Percentiles rank a stretch among this genome's conserved stretches.
Evolutionary conservation across 2,888 invertebrate species (phyloP).

Genomic region (Dynastes grantii): DNA sequence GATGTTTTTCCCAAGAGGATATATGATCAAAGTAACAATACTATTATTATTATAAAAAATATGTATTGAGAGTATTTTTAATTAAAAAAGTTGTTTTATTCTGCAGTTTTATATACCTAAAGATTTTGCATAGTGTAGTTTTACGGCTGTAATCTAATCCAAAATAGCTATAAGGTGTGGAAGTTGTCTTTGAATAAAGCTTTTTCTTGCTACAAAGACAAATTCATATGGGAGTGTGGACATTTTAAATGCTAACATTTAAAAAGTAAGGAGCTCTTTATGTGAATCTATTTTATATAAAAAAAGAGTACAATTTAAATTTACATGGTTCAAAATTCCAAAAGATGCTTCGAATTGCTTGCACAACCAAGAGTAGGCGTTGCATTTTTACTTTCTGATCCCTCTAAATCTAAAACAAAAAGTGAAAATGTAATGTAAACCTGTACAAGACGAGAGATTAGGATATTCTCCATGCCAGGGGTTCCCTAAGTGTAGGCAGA

Average conservation of each 20-base stretch:
- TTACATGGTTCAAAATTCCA: conserved; percentile 75
- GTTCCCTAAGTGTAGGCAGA: too few species aligned
- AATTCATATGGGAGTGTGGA: too few species aligned
- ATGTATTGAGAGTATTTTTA: conserved; percentile 48
- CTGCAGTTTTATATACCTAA: too few species aligned
- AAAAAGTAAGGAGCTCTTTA: too few species aligned
- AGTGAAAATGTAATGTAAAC: conserved; percentile 18
- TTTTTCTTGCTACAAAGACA: not conserved
- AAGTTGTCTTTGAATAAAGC: not conserved
- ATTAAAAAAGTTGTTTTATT: conserved; percentile 31
- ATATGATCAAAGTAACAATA: conserved; percentile 6
- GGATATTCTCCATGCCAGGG: too few species aligned
- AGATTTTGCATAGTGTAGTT: too few species aligned
- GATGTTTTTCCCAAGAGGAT: conserved; percentile 3
- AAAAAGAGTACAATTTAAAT: not conserved
- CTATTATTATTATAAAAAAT: conserved; percentile 23
- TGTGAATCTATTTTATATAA: not conserved
- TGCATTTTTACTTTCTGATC: conserved; percentile 71
- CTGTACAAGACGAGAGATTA: conserved; percentile 30
- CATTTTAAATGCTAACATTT: too few species aligned
- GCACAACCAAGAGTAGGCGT: conserved; percentile 74
- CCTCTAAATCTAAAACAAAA: conserved; percentile 74
- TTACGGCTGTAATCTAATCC: not conserved
- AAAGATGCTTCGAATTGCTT: conserved; percentile 74
- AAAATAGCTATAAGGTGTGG: too few species aligned